A percentile compares a stretch with the other conserved stretches of the same genome.
Conservation (phyloP, 2,888 invertebrate genomes). For the Drosophila antonietae region DNA sequence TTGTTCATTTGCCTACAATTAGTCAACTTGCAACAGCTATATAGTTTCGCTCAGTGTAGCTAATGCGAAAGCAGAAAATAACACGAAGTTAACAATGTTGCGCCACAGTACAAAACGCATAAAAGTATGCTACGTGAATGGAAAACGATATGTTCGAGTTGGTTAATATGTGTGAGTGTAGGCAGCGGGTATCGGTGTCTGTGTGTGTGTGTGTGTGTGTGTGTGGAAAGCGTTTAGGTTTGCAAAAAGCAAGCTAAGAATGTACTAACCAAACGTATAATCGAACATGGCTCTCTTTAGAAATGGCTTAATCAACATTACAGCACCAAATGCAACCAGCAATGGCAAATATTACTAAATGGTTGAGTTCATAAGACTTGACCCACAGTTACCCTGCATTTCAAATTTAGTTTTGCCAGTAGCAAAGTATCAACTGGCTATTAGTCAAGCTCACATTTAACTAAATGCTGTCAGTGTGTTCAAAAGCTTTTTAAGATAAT, state of each 20-base stretch:
- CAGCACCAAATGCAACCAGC: conserved; percentile 30
- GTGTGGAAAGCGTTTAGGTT: not conserved
- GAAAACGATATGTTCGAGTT: conserved; percentile 38
- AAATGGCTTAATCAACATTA: conserved; percentile 51
- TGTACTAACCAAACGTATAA: conserved; percentile 2
- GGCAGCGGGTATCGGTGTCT: no score
- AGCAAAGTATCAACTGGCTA: not conserved
- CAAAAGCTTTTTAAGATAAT: not conserved
- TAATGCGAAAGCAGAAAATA: conserved; percentile 36
- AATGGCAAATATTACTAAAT: conserved; percentile 4
- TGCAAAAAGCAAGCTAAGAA: not conserved
- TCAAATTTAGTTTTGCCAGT: not conserved
- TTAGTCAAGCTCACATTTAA: not conserved
- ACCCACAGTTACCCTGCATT: not conserved
- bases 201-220: not conserved
- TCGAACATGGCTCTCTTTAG: conserved; percentile 18
- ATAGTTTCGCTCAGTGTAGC: conserved; percentile 37
- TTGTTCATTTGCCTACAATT: not conserved
- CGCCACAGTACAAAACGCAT: conserved; percentile 45
- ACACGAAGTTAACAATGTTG: conserved; percentile 49
- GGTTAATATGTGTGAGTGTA: not conserved
- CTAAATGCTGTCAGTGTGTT: not conserved
- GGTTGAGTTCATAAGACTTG: not conserved
- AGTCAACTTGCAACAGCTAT: not conserved
- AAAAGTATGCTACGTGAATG: conserved; percentile 58